These are phyloP conservation scores for Dolichomitus sp. DNA, from an alignment of 2,888 invertebrate genomes.

Conservation along the genomic window DNA sequence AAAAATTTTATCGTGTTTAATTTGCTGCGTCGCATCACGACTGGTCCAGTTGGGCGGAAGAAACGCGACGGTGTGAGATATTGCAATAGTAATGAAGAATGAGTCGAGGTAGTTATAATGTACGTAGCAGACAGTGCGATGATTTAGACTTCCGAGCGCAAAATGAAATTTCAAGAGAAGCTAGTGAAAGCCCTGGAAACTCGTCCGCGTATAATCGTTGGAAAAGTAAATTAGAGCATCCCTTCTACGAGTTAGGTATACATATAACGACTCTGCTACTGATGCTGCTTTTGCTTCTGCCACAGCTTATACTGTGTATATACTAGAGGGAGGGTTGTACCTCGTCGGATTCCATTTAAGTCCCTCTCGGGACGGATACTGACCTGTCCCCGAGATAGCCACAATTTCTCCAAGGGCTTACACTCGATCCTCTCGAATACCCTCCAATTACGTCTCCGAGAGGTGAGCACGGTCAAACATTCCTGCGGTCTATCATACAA, in stretches of 20 bases:
- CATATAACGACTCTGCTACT: conserved; percentile 35
- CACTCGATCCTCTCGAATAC: conserved; percentile 55
- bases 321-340: conserved; percentile 19
- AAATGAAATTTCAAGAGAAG: conserved; percentile 62
- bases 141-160: conserved; percentile 54
- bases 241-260: conserved; percentile 24
- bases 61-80: conserved; percentile 47
- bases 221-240: conserved; percentile 63
- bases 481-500: conserved; percentile 13
- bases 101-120: conserved; percentile 41
- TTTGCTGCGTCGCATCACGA: not conserved
- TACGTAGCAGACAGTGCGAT: conserved; percentile 30
- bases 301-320: conserved; percentile 20
- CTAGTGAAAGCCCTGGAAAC: conserved; percentile 51
- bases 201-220: conserved; percentile 63
- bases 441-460: conserved; percentile 57
- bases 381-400: conserved; percentile 48
- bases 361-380: conserved; percentile 53
- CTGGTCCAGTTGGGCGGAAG: conserved; percentile 17
- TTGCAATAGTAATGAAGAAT: conserved; percentile 60
- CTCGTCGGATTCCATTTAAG: conserved; percentile 59
- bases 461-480: conserved; percentile 33
- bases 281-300: conserved; percentile 30
- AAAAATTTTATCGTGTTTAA: not conserved
- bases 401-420: conserved; percentile 61